phyloP scores from a whole-genome alignment of 2,797 vertebrate species.

The Diplodus puntazzo region DNA sequence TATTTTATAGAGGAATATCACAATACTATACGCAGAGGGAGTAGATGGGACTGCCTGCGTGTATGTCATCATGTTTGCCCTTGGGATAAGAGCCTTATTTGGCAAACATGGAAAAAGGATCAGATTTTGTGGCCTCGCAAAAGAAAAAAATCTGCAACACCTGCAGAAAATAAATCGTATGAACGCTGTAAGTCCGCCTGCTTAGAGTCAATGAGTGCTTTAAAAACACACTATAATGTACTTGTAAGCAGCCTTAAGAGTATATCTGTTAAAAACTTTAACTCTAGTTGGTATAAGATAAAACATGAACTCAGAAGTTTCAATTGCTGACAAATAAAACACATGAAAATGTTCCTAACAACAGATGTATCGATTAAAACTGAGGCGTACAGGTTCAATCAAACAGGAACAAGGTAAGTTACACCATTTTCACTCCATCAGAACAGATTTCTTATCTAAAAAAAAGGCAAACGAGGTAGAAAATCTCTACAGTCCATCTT shows the following conservation, averaged over 20 bases:
- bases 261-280: too few relatives aligned
- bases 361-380: not conserved
- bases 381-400: too few relatives aligned
- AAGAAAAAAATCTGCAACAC: not conserved
- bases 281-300: too few relatives aligned
- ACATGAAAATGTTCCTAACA: not conserved
- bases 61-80: slow-evolving; percentile 10
- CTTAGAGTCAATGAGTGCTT: not conserved
- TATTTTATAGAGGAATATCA: slow-evolving; percentile 5
- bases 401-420: too few relatives aligned
- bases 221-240: not conserved
- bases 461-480: too few relatives aligned
- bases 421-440: too few relatives aligned
- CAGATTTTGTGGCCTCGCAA: slow-evolving; percentile 8
- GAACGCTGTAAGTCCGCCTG: not conserved
- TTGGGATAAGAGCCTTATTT: slow-evolving; percentile 34
- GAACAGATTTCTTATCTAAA: too few relatives aligned
- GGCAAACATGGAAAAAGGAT: slow-evolving; percentile 21
- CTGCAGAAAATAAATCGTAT: not conserved
- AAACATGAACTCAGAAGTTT: too few relatives aligned
- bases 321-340: too few relatives aligned
- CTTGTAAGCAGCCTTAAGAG: not conserved
- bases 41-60: not conserved
- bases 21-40: not conserved
- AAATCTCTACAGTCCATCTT: too few relatives aligned